phyloP scores from a whole-genome alignment of 1,140 invertebrate species.

The Neocloeon triangulifer region DNA sequence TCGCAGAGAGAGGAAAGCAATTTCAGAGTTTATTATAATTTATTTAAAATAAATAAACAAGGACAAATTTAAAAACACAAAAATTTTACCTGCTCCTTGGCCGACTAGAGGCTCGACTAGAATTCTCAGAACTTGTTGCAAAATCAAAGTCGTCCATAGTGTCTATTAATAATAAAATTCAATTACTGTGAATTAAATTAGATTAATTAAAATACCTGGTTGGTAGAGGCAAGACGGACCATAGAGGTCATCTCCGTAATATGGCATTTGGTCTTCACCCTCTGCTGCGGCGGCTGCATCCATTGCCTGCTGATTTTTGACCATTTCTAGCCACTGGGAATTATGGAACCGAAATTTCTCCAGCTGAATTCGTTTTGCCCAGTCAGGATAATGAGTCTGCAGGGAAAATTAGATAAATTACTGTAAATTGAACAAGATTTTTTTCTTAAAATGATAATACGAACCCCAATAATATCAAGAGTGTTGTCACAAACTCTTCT shows the following conservation, averaged over 20 bases:
- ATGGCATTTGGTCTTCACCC: slow-evolving; percentile 1
- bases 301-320: slow-evolving; percentile 36
- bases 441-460: slow-evolving; percentile 11
- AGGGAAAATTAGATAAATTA: slow-evolving; percentile 7
- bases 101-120: neutral
- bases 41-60: no score
- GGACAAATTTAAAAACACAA: no score
- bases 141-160: slow-evolving; percentile 3
- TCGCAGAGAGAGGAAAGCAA: no score
- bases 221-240: neutral
- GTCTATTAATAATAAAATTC: no score
- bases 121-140: neutral
- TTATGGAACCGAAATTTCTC: slow-evolving; percentile 94
- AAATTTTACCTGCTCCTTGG: slow-evolving; percentile 3
- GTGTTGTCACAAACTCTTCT: slow-evolving; percentile 78
- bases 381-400: slow-evolving; percentile 68
- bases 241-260: neutral
- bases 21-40: no score
- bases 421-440: neutral
- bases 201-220: neutral
- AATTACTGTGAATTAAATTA: slow-evolving; percentile 1
- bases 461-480: slow-evolving; percentile 71
- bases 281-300: slow-evolving; percentile 17
- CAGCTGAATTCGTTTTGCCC: slow-evolving; percentile 76
- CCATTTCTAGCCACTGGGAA: slow-evolving; percentile 93